Base-by-base conservation (phyloP, 2,113 vertebrate species). In the Hassar affinis region DNA sequence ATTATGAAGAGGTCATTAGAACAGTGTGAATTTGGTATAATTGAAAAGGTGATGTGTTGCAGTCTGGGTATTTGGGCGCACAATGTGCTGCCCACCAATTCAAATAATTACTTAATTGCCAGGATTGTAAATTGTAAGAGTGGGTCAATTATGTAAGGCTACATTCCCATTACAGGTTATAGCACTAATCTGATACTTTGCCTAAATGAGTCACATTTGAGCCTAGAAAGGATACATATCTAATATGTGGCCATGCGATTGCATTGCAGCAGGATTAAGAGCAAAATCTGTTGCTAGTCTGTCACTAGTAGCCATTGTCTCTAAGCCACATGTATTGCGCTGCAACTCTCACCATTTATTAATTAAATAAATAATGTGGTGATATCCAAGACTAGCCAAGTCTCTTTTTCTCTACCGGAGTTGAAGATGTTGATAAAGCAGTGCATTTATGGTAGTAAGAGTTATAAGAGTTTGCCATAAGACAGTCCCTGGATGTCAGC, bases 31-130 rank as follows among this genome's bases (percentile, higher is more conserved):
- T 20, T 27, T 80, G 69, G 33, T 15, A 47, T 2, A 79, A 17
- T 69, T 61, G 20, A 57, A 76, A 22, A n/a, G 61, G 18, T 74
- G 79, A 81, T 27, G 79, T 86, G 54, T 81, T 75, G 80, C 45
- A 82, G 76, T 82, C 42, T 62, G 33, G 68, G 15, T 52, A 66
- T 76, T 52, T 42, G 30, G 20, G 38, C 76, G 35, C 56, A 45
- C 77, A 79, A 8, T 62, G 59, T 64, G 33, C 35, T 49, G 69
- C n/a, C 52, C 33, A 78, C 33, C 38, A 61, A 45, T 57, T 15
- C 22, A 27, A 27, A 17, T 49, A 27, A 47, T 62, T 30, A 47
- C 6, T 45, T 18, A 47, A 47, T 14, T 9, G 49, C 75, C 20
- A 78, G 33, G 52, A 30, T 47, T 61, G 57, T n/a, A n/a, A n/a